Conservation (phyloP, 2,888 invertebrate species). For the Gymnocheta viridis region DNA sequence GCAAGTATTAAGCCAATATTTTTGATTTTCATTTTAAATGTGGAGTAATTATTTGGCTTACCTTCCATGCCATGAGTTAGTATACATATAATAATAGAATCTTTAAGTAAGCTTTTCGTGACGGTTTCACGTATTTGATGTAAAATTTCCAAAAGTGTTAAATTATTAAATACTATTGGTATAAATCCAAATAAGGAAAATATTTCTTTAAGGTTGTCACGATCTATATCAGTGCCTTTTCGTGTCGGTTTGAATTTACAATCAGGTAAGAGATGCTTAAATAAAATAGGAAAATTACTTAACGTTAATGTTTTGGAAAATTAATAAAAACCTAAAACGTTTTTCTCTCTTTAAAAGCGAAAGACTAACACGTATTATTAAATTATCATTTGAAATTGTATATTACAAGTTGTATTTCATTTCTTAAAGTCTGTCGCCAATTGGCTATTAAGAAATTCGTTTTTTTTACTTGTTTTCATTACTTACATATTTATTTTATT, state of each 20-base stretch:
- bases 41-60: slow-evolving; percentile 3
- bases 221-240: slow-evolving; percentile 77
- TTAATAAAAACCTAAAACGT: too few species aligned
- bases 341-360: too few species aligned
- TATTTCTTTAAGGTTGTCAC: slow-evolving; percentile 71
- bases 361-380: too few species aligned
- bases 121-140: slow-evolving; percentile 74
- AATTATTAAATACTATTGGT: slow-evolving; percentile 73
- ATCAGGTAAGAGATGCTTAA: slow-evolving; percentile 33
- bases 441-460: too few species aligned
- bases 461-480: too few species aligned
- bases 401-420: too few species aligned
- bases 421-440: too few species aligned
- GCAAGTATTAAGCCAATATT: not conserved
- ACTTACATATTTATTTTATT: too few species aligned
- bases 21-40: not conserved
- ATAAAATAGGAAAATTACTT: not conserved
- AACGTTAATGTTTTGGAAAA: not conserved
- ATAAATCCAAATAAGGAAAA: slow-evolving; percentile 77
- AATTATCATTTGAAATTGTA: too few species aligned
- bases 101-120: slow-evolving; percentile 73
- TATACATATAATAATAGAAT: slow-evolving; percentile 80
- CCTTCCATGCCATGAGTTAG: slow-evolving; percentile 79
- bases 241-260: slow-evolving; percentile 70
- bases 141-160: slow-evolving; percentile 75